A percentile compares a stretch with the other conserved stretches of the same genome.
These are phyloP conservation scores for Tenthredo livida DNA, from an alignment of 2,888 invertebrate genomes.

Conservation along the genomic window DNA sequence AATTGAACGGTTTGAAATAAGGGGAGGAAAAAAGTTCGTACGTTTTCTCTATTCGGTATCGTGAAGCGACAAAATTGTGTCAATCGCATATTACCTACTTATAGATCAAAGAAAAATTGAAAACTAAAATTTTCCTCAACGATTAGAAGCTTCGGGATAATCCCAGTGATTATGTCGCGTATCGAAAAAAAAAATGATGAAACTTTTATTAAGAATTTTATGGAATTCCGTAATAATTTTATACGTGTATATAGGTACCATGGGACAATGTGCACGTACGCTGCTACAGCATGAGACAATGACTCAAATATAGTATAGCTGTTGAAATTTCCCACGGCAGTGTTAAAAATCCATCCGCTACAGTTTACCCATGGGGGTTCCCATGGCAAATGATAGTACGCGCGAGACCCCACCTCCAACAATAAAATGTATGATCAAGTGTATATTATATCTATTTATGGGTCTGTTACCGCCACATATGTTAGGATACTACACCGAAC, in stretches of 20 bases:
- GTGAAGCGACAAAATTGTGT: background rate
- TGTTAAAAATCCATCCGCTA: conserved; percentile 57
- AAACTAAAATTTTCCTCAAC: no score
- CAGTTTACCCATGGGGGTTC: conserved; percentile 61
- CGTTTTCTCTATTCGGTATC: background rate
- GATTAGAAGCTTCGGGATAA: background rate
- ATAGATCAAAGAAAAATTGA: no score
- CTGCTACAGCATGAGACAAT: no score
- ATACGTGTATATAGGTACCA: no score
- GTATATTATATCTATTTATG: conserved; percentile 62
- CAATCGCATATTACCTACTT: background rate
- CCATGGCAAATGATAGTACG: conserved; percentile 67
- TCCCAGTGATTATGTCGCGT: background rate
- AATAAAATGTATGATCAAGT: conserved; percentile 62
- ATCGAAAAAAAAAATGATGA: no score
- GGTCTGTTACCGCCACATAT: conserved; percentile 62
- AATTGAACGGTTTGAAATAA: background rate
- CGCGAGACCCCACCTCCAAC: conserved; percentile 57
- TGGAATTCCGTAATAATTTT: no score
- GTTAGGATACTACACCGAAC: conserved; percentile 33
- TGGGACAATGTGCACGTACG: no score
- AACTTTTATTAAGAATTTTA: no score
- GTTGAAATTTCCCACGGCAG: conserved; percentile 62
- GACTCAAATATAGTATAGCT: background rate
- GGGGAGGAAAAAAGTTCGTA: background rate